Percentiles rank a stretch among this genome's conserved stretches.
phyloP scores from a whole-genome alignment of 2,888 invertebrate species.

The Chironomus tentans region DNA sequence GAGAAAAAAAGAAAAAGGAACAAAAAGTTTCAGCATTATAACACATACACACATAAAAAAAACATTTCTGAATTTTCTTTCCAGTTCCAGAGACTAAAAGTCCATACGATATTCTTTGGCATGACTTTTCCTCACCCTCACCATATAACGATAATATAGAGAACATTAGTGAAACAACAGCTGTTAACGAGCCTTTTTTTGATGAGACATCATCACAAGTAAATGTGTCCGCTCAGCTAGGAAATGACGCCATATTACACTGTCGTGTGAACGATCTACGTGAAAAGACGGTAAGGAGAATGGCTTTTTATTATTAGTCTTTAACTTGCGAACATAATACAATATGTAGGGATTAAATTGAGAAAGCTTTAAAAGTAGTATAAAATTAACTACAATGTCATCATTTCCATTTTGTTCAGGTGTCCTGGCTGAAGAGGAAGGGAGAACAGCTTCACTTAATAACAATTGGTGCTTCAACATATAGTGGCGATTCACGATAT shows the following conservation, averaged over 20 bases:
- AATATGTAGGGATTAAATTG: no score
- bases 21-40: no score
- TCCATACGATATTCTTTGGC: slow-evolving; percentile 37
- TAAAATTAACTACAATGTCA: background rate
- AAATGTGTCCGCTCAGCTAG: slow-evolving; percentile 58
- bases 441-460: slow-evolving; percentile 59
- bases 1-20: no score
- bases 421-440: slow-evolving; percentile 61
- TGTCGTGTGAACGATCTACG: slow-evolving; percentile 60
- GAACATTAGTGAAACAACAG: slow-evolving; percentile 45
- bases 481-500: slow-evolving; percentile 57
- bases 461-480: slow-evolving; percentile 57
- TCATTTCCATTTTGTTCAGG: slow-evolving; percentile 36
- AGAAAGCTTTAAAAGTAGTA: background rate
- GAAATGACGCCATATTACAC: slow-evolving; percentile 54
- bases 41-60: no score
- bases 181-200: slow-evolving; percentile 63
- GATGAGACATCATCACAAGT: slow-evolving; percentile 53
- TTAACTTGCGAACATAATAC: background rate
- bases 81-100: slow-evolving; percentile 16
- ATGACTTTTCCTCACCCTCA: slow-evolving; percentile 43
- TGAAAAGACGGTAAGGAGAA: slow-evolving; percentile 52
- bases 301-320: background rate
- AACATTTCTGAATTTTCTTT: background rate
- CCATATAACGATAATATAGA: slow-evolving; percentile 41